phyloP scores from a whole-genome alignment of 64 coral and sea anemone species.

The Platygyra sinensis region DNA sequence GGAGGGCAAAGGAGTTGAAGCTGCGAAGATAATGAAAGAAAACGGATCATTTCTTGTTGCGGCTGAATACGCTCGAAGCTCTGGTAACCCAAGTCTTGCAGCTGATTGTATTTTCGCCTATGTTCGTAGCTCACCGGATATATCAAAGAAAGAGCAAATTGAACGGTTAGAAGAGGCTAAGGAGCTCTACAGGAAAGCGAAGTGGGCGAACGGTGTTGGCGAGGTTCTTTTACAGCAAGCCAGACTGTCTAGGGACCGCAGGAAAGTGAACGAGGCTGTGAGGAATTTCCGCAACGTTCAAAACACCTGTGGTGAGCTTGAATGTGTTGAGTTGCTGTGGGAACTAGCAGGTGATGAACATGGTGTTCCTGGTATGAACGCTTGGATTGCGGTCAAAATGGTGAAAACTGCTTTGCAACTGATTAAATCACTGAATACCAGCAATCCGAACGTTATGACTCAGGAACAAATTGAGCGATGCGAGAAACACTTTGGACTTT shows the following conservation, averaged over 20 bases:
- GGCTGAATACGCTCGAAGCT: not conserved
- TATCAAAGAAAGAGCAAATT: not conserved
- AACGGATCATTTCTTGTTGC: not conserved
- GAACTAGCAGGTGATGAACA: not conserved
- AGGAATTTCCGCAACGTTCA: not conserved
- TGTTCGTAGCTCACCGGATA: not conserved
- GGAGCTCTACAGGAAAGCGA: not conserved
- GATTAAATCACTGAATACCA: not conserved
- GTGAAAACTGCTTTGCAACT: not conserved
- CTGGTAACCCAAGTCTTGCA: not conserved
- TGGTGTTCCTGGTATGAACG: not conserved
- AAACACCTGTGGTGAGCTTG: not conserved
- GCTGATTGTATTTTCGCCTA: not conserved
- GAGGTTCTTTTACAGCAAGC: not conserved
- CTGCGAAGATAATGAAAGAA: not conserved
- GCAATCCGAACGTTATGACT: not conserved
- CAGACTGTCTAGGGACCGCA: not conserved
- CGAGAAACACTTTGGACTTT: slow-evolving; percentile 27
- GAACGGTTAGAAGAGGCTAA: not conserved
- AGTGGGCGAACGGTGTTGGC: not conserved
- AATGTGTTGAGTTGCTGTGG: not conserved
- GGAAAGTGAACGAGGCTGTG: not conserved
- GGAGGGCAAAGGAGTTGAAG: not conserved
- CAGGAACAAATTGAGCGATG: not conserved
- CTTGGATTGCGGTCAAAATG: not conserved